phyloP scores from a whole-genome alignment of 2,888 invertebrate genomes.

The Protodeltote pygarga region DNA sequence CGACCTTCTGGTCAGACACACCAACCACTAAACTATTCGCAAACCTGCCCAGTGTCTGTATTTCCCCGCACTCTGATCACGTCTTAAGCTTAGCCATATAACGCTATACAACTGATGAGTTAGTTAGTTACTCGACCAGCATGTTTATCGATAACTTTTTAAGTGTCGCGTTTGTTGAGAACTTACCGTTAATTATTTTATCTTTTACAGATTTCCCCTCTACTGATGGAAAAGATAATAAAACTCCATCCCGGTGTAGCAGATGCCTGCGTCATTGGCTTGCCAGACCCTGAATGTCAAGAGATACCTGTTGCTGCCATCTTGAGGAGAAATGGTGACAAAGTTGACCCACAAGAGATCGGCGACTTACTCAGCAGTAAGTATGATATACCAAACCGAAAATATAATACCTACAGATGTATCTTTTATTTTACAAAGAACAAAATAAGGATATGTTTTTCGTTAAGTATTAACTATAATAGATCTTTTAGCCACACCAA shows the following conservation, averaged over 20 bases:
- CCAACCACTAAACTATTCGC: too few species aligned
- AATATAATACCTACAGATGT: too few species aligned
- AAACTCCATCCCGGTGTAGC: slow-evolving; percentile 56
- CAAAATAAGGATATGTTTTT: neutral
- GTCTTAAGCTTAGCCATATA: too few species aligned
- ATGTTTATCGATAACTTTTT: too few species aligned
- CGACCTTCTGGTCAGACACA: too few species aligned
- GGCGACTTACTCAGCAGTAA: slow-evolving; percentile 60
- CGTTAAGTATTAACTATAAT: slow-evolving; percentile 1
- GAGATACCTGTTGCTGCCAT: slow-evolving; percentile 62
- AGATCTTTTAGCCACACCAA: slow-evolving; percentile 3
- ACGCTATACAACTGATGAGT: too few species aligned
- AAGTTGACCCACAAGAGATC: slow-evolving; percentile 56
- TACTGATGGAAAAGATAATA: slow-evolving; percentile 60
- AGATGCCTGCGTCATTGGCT: slow-evolving; percentile 58
- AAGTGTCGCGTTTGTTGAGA: neutral
- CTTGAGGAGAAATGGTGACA: slow-evolving; percentile 45
- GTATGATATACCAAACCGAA: too few species aligned
- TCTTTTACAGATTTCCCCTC: slow-evolving; percentile 56
- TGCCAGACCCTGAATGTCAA: slow-evolving; percentile 52
- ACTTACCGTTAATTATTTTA: slow-evolving; percentile 1
- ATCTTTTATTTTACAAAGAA: too few species aligned
- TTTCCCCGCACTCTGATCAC: too few species aligned
- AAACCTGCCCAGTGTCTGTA: too few species aligned
- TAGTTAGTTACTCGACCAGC: too few species aligned